phyloP scores from a whole-genome alignment of 2,113 vertebrate genomes.

The Prochilodus magdalenae region DNA sequence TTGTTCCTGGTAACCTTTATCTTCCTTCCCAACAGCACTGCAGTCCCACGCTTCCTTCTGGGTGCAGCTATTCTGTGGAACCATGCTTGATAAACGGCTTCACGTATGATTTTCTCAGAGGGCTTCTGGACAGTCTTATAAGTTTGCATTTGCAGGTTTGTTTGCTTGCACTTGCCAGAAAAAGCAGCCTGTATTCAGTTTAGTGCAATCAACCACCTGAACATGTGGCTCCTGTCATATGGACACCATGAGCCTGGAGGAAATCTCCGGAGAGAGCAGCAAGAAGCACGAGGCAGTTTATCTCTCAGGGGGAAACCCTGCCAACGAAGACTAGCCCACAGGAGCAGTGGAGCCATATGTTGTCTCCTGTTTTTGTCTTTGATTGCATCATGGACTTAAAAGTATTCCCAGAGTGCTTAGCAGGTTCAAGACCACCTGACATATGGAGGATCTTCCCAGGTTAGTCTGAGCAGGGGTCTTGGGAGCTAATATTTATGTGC shows the following conservation, averaged over 20 bases:
- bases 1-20: no score
- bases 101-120: no score
- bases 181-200: not conserved
- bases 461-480: not conserved
- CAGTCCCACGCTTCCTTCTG: no score
- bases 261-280: not conserved
- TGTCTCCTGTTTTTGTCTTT: not conserved
- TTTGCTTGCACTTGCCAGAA: not conserved
- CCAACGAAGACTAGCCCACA: not conserved
- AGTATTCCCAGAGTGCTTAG: not conserved
- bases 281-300: not conserved
- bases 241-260: not conserved
- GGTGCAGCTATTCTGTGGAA: no score
- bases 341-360: constrained; percentile 22
- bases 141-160: not conserved
- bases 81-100: no score
- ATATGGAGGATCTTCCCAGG: not conserved
- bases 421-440: constrained; percentile 16
- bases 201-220: not conserved
- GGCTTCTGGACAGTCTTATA: no score
- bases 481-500: not conserved
- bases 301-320: constrained; percentile 9
- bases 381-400: constrained; percentile 28
- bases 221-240: not conserved
- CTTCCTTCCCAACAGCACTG: no score